Evolutionary conservation across 2,113 vertebrate species (phyloP).

Genomic region (Vimba vimba): DNA sequence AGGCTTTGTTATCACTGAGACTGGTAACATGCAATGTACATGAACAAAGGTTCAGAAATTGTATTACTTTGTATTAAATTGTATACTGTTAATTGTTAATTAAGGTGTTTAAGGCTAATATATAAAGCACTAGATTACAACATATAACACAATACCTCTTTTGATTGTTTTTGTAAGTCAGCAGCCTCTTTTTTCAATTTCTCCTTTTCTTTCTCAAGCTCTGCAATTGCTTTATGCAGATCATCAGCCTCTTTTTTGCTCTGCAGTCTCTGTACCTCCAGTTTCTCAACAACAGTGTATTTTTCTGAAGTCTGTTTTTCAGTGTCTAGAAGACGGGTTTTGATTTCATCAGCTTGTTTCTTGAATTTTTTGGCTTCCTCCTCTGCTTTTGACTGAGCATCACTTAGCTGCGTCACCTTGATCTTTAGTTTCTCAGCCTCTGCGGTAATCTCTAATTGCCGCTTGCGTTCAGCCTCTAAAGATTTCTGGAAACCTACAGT

Average conservation of each 20-base stretch:
- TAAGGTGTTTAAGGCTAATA: slow-evolving; percentile 11
- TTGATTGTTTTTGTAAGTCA: slow-evolving; percentile 86
- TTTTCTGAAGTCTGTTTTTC: slow-evolving; percentile 83
- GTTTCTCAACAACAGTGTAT: slow-evolving; percentile 80
- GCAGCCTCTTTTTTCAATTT: slow-evolving; percentile 85
- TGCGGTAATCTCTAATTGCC: slow-evolving; percentile 83
- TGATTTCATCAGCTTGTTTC: slow-evolving; percentile 89
- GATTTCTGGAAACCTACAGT: slow-evolving; percentile 91
- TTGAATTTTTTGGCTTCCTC: slow-evolving; percentile 89
- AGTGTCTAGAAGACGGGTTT: slow-evolving; percentile 74
- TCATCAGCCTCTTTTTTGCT: slow-evolving; percentile 86
- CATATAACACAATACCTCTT: slow-evolving; percentile 84
- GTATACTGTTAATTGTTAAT: slow-evolving; percentile 32
- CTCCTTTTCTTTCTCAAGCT: slow-evolving; percentile 88
- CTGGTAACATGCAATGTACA: slow-evolving; percentile 55
- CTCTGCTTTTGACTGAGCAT: slow-evolving; percentile 86
- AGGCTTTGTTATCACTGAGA: background rate
- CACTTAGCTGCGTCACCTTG: slow-evolving; percentile 85
- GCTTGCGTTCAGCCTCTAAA: slow-evolving; percentile 84
- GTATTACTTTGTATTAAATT: too few relatives aligned
- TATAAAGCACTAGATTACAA: slow-evolving; percentile 1
- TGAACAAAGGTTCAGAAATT: slow-evolving; percentile 25
- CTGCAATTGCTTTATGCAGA: slow-evolving; percentile 81
- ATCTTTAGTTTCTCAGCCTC: slow-evolving; percentile 89
- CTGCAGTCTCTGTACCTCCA: slow-evolving; percentile 89